phyloP scores from a whole-genome alignment of 2,888 invertebrate species.

The Tetanocera ferruginea region DNA sequence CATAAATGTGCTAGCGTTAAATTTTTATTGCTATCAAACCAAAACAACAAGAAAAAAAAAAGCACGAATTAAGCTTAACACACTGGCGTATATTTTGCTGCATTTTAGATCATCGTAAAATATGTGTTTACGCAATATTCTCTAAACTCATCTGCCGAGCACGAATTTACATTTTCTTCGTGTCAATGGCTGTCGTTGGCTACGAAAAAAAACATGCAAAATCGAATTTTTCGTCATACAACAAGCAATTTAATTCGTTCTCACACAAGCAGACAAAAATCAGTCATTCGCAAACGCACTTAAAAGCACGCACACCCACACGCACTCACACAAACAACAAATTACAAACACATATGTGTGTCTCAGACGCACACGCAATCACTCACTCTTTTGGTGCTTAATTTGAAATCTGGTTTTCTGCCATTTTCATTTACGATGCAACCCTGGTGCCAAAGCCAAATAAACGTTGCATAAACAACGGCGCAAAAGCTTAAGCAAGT shows the following conservation, averaged over 20 bases:
- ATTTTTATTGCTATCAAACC: not conserved
- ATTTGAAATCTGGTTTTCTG: not conserved
- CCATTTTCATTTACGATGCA: conserved; percentile 22
- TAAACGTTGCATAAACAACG: conserved; percentile 24
- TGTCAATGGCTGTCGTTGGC: too few species aligned
- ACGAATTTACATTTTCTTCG: not conserved
- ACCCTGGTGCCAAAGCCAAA: conserved; percentile 12
- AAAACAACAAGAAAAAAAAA: not conserved
- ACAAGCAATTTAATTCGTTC: too few species aligned
- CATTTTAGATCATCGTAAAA: conserved; percentile 8
- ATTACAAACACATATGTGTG: too few species aligned
- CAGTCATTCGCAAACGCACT: too few species aligned
- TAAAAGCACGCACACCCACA: too few species aligned
- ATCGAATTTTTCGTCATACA: too few species aligned
- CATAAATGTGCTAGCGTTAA: conserved; percentile 5
- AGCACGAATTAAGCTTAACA: not conserved
- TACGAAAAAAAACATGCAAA: not conserved
- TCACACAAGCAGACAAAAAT: too few species aligned
- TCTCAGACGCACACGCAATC: too few species aligned
- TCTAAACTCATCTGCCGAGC: not conserved
- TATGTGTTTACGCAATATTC: not conserved
- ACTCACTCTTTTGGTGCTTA: not conserved
- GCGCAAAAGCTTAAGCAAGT: conserved; percentile 5
- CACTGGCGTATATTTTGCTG: not conserved
- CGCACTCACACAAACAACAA: too few species aligned